These are phyloP conservation scores for Streblospio benedicti DNA, from an alignment of 1,140 invertebrate species.

Conservation along the genomic window DNA sequence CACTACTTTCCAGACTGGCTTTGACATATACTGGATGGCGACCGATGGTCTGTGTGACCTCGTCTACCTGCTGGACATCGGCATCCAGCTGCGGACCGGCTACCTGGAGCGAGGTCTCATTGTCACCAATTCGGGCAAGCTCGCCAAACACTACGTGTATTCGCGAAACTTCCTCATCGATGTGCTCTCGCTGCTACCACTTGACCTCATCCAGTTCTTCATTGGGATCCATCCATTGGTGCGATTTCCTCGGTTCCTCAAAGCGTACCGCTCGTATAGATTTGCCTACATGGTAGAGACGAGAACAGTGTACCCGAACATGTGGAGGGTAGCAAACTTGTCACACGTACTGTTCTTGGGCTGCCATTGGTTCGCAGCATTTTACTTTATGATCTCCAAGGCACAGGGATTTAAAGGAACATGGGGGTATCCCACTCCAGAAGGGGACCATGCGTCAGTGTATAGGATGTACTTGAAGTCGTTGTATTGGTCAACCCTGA, in stretches of 20 bases:
- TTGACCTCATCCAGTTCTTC: constrained; percentile 68
- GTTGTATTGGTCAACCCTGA: constrained; percentile 91
- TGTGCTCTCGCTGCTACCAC: constrained; percentile 68
- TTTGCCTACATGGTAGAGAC: constrained; percentile 95
- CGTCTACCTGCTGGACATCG: constrained; percentile 76
- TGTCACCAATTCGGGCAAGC: constrained; percentile 81
- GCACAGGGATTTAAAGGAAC: constrained; percentile 81
- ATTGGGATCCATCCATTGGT: constrained; percentile 42
- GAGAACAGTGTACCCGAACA: constrained; percentile 85
- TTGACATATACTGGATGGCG: constrained; percentile 63
- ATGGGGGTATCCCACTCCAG: constrained; percentile 75
- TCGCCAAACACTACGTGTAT: constrained; percentile 77
- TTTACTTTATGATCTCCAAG: constrained; percentile 88
- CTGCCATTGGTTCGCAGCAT: constrained; percentile 95
- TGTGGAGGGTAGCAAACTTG: constrained; percentile 89
- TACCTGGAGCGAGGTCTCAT: constrained; percentile 89
- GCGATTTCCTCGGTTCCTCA: constrained; percentile 51
- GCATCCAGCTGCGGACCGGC: constrained; percentile 86
- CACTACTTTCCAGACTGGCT: constrained; percentile 19
- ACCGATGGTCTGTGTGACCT: constrained; percentile 76
- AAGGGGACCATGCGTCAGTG: constrained; percentile 68
- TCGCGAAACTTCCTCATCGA: constrained; percentile 81
- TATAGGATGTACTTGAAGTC: constrained; percentile 88
- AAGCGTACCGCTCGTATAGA: constrained; percentile 80
- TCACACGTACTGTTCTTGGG: constrained; percentile 89